Conservation (phyloP, 2,797 vertebrate genomes). For the Microhierax caerulescens region DNA sequence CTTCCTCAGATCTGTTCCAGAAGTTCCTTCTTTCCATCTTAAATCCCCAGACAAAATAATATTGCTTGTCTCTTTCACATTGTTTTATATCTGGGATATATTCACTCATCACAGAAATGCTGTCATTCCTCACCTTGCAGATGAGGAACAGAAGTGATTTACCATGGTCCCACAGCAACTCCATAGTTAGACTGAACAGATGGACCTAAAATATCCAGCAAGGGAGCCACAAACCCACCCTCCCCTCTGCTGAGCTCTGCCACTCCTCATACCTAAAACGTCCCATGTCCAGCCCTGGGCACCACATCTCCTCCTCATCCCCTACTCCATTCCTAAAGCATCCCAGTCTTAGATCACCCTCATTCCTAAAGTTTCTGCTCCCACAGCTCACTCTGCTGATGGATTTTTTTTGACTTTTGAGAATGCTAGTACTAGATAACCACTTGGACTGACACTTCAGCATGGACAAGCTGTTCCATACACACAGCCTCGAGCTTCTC, state of each 20-base stretch:
- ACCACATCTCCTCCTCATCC: fast-evolving
- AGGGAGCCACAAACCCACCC: fast-evolving
- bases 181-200: neutral
- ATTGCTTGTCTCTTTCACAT: neutral
- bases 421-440: neutral
- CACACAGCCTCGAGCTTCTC: neutral
- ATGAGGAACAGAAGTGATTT: neutral
- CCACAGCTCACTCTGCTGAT: fast-evolving
- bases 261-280: neutral
- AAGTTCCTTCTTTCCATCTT: neutral
- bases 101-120: neutral
- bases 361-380: neutral
- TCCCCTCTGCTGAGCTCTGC: neutral
- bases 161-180: neutral
- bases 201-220: neutral
- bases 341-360: fast-evolving
- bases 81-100: neutral
- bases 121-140: neutral
- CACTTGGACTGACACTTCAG: neutral
- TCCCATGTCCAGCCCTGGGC: neutral
- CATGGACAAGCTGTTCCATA: neutral
- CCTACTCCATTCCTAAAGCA: neutral
- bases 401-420: neutral
- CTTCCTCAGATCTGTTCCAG: neutral
- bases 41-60: neutral